Percentiles rank a stretch among this genome's conserved stretches.
These are phyloP conservation scores for Lutjanus argentimaculatus DNA, from an alignment of 2,797 vertebrate species.

Conservation along the genomic window DNA sequence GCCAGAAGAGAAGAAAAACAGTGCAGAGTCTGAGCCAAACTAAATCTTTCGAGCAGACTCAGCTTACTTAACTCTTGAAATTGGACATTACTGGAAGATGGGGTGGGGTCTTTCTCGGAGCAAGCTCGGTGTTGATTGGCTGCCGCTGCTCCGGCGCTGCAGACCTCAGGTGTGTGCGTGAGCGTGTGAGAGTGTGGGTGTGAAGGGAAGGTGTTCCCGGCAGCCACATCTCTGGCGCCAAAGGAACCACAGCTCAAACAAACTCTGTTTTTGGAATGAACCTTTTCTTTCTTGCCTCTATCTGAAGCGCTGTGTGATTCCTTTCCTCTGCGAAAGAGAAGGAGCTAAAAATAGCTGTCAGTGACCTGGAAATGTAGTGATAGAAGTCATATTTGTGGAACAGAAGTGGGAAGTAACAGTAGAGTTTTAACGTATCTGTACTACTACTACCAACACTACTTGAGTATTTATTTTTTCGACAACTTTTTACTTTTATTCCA, in stretches of 20 bases:
- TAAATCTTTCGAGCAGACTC: conserved; percentile 68
- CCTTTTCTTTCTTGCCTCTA: conserved; percentile 58
- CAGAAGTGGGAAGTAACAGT: too few relatives aligned
- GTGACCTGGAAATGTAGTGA: conserved; percentile 76
- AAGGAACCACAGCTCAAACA: conserved; percentile 81
- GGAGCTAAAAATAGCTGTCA: conserved; percentile 75
- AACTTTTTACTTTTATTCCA: too few relatives aligned
- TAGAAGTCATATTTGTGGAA: conserved; percentile 65
- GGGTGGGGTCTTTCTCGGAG: conserved; percentile 68
- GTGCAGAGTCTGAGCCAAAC: conserved; percentile 64
- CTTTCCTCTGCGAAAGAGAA: conserved; percentile 61
- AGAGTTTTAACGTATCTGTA: too few relatives aligned
- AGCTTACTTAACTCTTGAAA: conserved; percentile 72
- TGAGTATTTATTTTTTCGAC: too few relatives aligned
- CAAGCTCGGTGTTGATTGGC: conserved; percentile 65
- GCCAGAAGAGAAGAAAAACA: conserved; percentile 76
- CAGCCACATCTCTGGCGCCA: conserved; percentile 74
- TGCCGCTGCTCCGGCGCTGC: conserved; percentile 49
- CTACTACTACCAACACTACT: too few relatives aligned
- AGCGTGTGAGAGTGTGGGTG: conserved; percentile 48
- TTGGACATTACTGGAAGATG: conserved; percentile 72
- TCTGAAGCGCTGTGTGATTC: conserved; percentile 72
- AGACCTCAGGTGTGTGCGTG: conserved; percentile 70
- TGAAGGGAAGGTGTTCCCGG: conserved; percentile 76
- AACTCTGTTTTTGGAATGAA: conserved; percentile 73